phyloP scores from a whole-genome alignment of 2,888 invertebrate genomes.

The Liopterus haemorrhoidalis region DNA sequence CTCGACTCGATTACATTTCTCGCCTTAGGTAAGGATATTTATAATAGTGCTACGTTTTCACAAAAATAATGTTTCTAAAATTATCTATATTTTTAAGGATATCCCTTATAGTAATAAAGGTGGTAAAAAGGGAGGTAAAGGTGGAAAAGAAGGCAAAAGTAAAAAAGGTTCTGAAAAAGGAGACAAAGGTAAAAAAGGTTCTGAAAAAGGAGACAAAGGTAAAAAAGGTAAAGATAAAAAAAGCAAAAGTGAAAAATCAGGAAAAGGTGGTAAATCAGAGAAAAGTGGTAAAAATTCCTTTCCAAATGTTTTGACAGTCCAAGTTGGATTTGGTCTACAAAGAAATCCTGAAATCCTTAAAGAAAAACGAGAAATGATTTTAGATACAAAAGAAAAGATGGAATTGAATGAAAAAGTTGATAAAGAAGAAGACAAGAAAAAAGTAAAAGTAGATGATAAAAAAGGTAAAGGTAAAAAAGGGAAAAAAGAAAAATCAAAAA shows the following conservation, averaged over 20 bases:
- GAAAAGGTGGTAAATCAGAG: too few species aligned
- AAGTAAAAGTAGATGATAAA: too few species aligned
- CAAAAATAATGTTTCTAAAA: too few species aligned
- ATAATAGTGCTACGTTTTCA: background rate
- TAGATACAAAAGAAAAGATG: background rate
- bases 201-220: slow-evolving; percentile 11
- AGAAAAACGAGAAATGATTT: slow-evolving; percentile 14
- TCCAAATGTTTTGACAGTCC: too few species aligned
- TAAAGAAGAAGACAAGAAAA: slow-evolving; percentile 14
- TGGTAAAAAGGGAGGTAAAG: slow-evolving; percentile 5
- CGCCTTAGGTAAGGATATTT: too few species aligned
- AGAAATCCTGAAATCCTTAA: slow-evolving; percentile 12
- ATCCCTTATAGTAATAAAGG: slow-evolving; percentile 25
- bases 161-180: slow-evolving; percentile 10
- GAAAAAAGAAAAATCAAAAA: too few species aligned
- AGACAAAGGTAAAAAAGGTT: slow-evolving; percentile 7
- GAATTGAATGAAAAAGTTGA: slow-evolving; percentile 13
- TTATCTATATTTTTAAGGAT: slow-evolving; percentile 17
- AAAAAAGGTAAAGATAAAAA: slow-evolving; percentile 21
- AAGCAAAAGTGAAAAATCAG: too few species aligned
- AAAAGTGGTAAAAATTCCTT: too few species aligned
- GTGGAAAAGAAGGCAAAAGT: slow-evolving; percentile 16
- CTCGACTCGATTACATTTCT: too few species aligned
- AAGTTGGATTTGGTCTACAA: too few species aligned
- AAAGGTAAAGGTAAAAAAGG: slow-evolving; percentile 7